These are phyloP conservation scores for Vireo altiloquus DNA, from an alignment of 2,113 vertebrate genomes.

Conservation along the genomic window DNA sequence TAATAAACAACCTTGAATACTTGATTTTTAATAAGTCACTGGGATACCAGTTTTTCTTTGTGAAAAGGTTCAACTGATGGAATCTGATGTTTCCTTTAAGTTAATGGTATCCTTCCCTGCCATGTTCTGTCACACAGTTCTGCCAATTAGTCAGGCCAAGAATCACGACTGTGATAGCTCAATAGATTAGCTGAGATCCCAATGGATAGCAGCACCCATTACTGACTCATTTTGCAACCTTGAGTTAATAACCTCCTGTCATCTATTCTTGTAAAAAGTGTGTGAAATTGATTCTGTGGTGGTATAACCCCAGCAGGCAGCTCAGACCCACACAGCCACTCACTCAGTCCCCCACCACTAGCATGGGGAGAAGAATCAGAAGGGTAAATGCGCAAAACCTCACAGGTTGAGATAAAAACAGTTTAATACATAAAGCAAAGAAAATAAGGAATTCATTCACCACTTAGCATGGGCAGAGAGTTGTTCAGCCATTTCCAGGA, in stretches of 20 bases:
- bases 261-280: neutral
- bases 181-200: neutral
- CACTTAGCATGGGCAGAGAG: neutral
- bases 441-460: neutral
- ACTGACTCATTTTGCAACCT: neutral
- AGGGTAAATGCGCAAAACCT: neutral
- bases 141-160: neutral
- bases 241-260: neutral
- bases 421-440: neutral
- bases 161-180: neutral
- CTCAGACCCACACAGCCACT: neutral
- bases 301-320: neutral
- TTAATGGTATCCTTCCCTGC: neutral
- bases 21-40: conserved; percentile 56
- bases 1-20: conserved; percentile 52
- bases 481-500: neutral
- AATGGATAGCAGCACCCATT: neutral
- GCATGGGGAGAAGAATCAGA: neutral
- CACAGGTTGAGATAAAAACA: neutral
- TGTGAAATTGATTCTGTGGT: neutral
- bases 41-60: neutral
- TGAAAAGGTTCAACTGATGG: neutral
- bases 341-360: neutral
- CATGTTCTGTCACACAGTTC: neutral
- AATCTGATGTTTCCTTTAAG: neutral